phyloP scores from a whole-genome alignment of 1,140 invertebrate genomes.

The Amyelois transitella region DNA sequence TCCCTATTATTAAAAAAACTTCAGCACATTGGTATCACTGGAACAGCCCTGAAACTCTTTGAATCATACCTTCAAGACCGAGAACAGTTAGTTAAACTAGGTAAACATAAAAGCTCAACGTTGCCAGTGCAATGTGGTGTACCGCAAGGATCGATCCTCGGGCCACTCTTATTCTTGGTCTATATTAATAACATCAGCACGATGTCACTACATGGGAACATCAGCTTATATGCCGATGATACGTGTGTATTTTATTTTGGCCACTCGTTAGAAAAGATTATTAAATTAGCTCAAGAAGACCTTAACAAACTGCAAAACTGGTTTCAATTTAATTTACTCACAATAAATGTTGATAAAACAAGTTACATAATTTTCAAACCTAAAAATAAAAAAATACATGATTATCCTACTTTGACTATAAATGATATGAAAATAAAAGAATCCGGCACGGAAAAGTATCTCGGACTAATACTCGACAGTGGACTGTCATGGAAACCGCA shows the following conservation, averaged over 20 bases:
- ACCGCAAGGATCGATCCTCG: neutral
- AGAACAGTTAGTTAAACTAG: conserved; percentile 1
- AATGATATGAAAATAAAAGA: neutral
- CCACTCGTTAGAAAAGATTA: neutral
- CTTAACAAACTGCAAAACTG: neutral
- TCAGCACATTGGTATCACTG: neutral
- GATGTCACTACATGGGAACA: neutral
- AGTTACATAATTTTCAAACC: conserved; percentile 13
- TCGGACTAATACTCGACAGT: conserved; percentile 1
- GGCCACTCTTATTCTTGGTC: neutral
- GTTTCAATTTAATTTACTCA: conserved; percentile 3
- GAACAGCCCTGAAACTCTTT: neutral
- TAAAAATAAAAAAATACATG: conserved; percentile 4
- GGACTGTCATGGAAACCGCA: conserved; percentile 1
- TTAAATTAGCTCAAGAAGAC: neutral
- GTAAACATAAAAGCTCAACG: neutral
- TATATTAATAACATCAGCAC: conserved; percentile 5
- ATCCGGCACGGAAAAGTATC: neutral
- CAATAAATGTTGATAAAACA: conserved; percentile 4
- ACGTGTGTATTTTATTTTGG: neutral
- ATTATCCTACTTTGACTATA: neutral
- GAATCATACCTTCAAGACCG: conserved; percentile 3
- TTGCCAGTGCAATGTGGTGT: neutral
- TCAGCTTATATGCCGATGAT: neutral
- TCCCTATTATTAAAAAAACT: neutral